Base-by-base conservation (phyloP, 1,140 invertebrate genomes). In the Formica exsecta region DNA sequence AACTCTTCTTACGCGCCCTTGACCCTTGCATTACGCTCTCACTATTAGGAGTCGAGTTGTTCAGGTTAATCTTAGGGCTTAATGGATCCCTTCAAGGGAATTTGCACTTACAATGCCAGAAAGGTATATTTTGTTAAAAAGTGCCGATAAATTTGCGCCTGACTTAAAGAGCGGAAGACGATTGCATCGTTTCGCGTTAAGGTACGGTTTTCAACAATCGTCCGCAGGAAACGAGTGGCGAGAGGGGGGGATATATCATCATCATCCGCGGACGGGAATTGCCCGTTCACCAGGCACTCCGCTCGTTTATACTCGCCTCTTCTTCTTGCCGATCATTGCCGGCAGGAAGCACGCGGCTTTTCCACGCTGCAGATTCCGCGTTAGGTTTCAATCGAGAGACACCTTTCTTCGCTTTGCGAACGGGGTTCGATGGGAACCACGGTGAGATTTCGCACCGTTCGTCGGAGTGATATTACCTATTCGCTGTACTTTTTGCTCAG, bases 301-400 rank as follows among this genome's bases (percentile, higher is more conserved):
- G 79, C 79, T 74, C 85, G 79, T 66, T 86, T 48, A 51, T 51
- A 38, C 29, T 85, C 57, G 41, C 41, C 36, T 62, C 74, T 74
- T 62, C 83, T 74, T 77, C 85, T 71, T 83, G 87, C 51, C 79
- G 84, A 89, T 86, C 87, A 81, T 86, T 76, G 25, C 59, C 76
- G 85, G 57, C 87, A 86, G 87, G 88, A 89, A 89, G 57, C 59
- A 59, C 74, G 86, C 71, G 54, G 65, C 38, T 89, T 89, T 89
- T 89, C 87, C 79, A 66, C 70, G 77, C 85, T 64, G 22, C 19
- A 41, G 70, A 80, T 51, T 48, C 73, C 38, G 16, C n/a, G 29
- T 3, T 19, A 3, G n/a, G 36, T 54, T 38, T 62, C 65, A 22
- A 65, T 66, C 68, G 38, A n/a, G 36, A n/a, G 36, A 8, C 36